Base-by-base conservation (phyloP, 2,888 invertebrate species). In the Dryomyza anilis region DNA sequence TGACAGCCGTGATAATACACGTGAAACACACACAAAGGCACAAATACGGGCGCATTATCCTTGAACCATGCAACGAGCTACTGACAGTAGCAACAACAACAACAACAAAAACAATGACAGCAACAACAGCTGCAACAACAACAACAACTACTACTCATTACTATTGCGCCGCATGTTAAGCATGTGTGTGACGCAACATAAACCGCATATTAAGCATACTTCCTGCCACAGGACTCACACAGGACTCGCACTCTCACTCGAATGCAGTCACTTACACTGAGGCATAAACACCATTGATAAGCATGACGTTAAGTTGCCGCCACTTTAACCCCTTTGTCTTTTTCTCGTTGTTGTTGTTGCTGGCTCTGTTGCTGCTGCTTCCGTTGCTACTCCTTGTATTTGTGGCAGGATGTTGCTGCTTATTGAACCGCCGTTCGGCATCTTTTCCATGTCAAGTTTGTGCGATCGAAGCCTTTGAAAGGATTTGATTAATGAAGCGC, bases 121-220 rank as follows among this genome's bases (percentile, higher is more conserved):
- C 30, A 23, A 36, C 3, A 55, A 36, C 12, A 36, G 14, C 12
- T n/a, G 19, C 33, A 53, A 30, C 16, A 30, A 19, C 33, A 23
- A 50, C 50, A 50, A 50, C 50, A 50, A 23, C 14, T n/a, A 55
- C 6, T 25, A 14, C 8, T 36, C 21, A 55, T 55, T 36, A 55
- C 19, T 55, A 25, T 25, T 30, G 33, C 19, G 55, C 30, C 19
- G 10, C 55, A 36, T 55, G 36, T 48, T 59, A 19, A 59, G 33
- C 30, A 58, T 58, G 45, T 58, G n/a, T n/a, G 46, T 46, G 58
- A 58, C 58, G 58, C 29, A 46, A 58, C 58, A 58, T 43, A 43
- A 57, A 43, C 46, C 58, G 46, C 58, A 58, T 58, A 58, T 46
- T 29, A 58, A 58, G 55, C 14, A 27, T n/a, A 21, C 21, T 55